phyloP scores from a whole-genome alignment of 2,888 invertebrate species.

The Phengaris alcon region DNA sequence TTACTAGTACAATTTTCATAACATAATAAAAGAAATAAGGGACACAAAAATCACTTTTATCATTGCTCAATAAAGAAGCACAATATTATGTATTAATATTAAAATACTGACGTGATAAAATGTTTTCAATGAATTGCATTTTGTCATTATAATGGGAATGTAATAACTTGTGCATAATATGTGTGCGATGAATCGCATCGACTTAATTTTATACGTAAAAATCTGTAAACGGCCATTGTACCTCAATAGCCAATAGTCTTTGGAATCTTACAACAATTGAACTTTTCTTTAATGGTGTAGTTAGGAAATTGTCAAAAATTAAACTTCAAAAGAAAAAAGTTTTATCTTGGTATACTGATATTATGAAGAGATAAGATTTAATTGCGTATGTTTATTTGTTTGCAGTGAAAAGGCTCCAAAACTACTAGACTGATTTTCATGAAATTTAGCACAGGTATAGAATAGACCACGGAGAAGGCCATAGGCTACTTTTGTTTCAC shows the following conservation, averaged over 20 bases:
- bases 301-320: no score
- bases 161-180: not conserved
- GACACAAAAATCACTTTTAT: constrained; percentile 10
- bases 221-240: no score
- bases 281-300: not conserved
- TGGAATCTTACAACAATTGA: not conserved
- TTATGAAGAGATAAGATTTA: no score
- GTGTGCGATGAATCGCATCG: not conserved
- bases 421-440: no score
- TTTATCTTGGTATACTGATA: no score
- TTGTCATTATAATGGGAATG: not conserved
- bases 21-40: constrained; percentile 13
- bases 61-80: constrained; percentile 1
- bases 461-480: no score
- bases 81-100: not conserved
- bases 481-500: no score
- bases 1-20: constrained; percentile 18
- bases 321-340: no score
- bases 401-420: no score
- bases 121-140: not conserved
- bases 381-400: no score
- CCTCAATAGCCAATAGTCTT: not conserved
- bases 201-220: not conserved
- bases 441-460: no score
- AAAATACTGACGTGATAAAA: not conserved